A percentile compares a stretch with the other conserved stretches of the same genome.
Evolutionary conservation across 1,140 invertebrate genomes (phyloP).

Genomic region (Neodiprion pinetum): DNA sequence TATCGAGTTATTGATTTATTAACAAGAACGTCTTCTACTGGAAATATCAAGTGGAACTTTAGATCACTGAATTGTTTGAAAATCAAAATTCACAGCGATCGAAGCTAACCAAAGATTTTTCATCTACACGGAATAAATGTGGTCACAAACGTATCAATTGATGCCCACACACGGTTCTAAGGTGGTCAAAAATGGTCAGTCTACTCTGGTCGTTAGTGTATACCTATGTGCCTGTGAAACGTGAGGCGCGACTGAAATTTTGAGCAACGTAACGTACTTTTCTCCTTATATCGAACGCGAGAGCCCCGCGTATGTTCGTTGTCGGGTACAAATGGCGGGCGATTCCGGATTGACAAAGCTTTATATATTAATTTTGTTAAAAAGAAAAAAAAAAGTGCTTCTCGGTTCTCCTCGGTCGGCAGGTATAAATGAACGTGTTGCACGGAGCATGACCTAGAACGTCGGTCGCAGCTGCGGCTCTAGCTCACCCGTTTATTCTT

Average conservation of each 20-base stretch:
- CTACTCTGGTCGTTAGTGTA: no score
- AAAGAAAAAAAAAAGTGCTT: neutral
- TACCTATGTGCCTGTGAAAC: no score
- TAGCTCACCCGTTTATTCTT: neutral
- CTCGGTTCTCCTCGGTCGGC: neutral
- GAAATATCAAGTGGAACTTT: no score
- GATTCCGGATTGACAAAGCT: slow-evolving; percentile 5
- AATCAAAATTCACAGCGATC: no score
- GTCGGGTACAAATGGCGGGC: neutral
- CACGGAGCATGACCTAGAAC: neutral
- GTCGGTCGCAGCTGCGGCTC: neutral
- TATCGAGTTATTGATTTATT: neutral
- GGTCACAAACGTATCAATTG: no score
- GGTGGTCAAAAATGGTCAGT: no score
- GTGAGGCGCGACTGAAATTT: neutral
- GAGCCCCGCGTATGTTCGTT: neutral
- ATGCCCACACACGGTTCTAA: no score
- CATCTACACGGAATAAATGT: no score
- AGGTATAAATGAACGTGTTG: neutral
- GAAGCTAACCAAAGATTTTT: no score
- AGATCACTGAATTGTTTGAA: no score
- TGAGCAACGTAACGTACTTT: neutral
- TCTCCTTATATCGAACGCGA: neutral
- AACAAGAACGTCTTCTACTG: neutral
- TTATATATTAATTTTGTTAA: neutral